Conservation (phyloP, 2,113 vertebrate species). For the Craseonycteris thonglongyai region DNA sequence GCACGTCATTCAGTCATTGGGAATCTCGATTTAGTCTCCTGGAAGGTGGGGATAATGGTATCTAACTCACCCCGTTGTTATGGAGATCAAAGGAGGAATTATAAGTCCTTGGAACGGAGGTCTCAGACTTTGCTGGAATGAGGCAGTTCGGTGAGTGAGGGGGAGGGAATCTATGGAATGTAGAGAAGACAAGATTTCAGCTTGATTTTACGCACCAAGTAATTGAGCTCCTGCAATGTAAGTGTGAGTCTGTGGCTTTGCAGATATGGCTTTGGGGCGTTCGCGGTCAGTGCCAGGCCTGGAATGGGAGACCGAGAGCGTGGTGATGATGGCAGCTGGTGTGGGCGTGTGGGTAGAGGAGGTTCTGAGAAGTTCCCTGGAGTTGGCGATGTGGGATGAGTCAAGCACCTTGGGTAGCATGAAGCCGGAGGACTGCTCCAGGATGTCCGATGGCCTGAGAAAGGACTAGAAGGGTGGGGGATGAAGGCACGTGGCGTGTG, state of each 20-base stretch:
- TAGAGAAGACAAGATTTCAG: neutral
- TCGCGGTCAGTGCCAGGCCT: neutral
- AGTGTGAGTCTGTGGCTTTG: neutral
- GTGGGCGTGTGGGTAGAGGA: neutral
- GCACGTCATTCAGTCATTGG: neutral
- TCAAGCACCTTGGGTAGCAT: neutral
- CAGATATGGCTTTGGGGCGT: neutral
- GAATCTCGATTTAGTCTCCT: neutral
- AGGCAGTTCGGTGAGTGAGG: neutral
- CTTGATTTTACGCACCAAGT: neutral
- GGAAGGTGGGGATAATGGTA: neutral
- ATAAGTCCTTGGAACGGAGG: neutral
- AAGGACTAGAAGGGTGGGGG: neutral
- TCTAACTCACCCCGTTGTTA: neutral
- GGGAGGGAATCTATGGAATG: neutral
- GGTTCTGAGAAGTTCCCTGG: neutral
- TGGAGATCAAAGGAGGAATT: neutral
- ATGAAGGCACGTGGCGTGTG: neutral
- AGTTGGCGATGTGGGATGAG: neutral
- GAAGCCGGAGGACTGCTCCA: neutral
- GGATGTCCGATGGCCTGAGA: neutral
- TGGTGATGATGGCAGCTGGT: neutral
- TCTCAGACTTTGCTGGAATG: neutral
- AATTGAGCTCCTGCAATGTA: neutral
- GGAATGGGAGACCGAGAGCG: neutral